phyloP scores from a whole-genome alignment of 2,113 vertebrate genomes.

The Labrus mixtus region DNA sequence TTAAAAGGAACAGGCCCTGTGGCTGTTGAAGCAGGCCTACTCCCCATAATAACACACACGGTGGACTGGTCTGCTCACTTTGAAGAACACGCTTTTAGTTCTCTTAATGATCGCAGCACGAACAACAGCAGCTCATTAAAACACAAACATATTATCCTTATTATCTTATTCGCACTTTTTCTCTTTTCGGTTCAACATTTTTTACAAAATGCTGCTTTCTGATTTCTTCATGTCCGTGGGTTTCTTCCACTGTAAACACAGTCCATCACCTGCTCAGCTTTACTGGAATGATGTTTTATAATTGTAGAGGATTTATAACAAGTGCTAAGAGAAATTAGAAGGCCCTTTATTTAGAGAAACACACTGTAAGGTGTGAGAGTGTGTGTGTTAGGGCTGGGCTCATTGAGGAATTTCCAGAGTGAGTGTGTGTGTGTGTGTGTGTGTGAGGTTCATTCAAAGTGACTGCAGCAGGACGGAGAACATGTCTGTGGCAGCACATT shows the following conservation, averaged over 20 bases:
- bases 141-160: slow-evolving; percentile 68
- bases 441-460: slow-evolving; percentile 70
- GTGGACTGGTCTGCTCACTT: slow-evolving; percentile 62
- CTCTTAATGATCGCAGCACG: slow-evolving; percentile 50
- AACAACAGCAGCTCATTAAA: slow-evolving; percentile 57
- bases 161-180: slow-evolving; percentile 74
- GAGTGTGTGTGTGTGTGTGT: slow-evolving; percentile 24
- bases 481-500: slow-evolving; percentile 62
- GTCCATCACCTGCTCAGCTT: background rate
- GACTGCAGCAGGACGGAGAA: slow-evolving; percentile 71
- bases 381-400: slow-evolving; percentile 26
- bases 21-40: slow-evolving; percentile 40
- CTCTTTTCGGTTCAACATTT: slow-evolving; percentile 33
- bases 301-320: slow-evolving; percentile 8
- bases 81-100: slow-evolving; percentile 75
- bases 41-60: slow-evolving; percentile 64
- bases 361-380: slow-evolving; percentile 4
- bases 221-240: background rate
- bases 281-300: background rate
- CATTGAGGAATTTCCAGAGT: slow-evolving; percentile 1
- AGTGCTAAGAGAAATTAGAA: background rate
- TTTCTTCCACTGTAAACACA: slow-evolving; percentile 10
- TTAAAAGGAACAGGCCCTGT: slow-evolving; percentile 22
- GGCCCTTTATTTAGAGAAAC: background rate
- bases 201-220: slow-evolving; percentile 38